Evolutionary conservation across 2,888 invertebrate species (phyloP).

Genomic region (Bellardia pandia): DNA sequence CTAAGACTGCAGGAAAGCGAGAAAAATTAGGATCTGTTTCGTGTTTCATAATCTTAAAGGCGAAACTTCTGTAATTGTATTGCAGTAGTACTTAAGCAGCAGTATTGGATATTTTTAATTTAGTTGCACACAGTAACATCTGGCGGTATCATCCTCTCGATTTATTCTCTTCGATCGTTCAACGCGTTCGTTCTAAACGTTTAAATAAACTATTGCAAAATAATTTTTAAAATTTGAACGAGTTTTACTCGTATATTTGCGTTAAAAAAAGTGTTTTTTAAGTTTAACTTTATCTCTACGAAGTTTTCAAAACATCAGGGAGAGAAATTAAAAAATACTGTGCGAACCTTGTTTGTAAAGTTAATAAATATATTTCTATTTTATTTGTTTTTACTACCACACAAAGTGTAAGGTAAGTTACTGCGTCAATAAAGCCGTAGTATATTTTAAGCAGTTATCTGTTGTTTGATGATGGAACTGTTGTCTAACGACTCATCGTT

Average conservation of each 20-base stretch:
- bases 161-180: constrained; percentile 44
- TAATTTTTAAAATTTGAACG: constrained; percentile 56
- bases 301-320: constrained; percentile 50
- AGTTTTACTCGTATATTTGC: constrained; percentile 15
- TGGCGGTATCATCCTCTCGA: constrained; percentile 68
- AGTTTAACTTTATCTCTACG: constrained; percentile 49
- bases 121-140: constrained; percentile 78
- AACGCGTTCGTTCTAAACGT: constrained; percentile 60
- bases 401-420: constrained; percentile 62
- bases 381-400: constrained; percentile 31
- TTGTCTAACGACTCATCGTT: constrained; percentile 80
- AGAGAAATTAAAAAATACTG: neutral
- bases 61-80: constrained; percentile 31
- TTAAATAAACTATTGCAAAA: neutral
- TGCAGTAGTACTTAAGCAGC: constrained; percentile 78
- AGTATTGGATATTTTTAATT: constrained; percentile 72
- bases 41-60: constrained; percentile 38
- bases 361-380: constrained; percentile 33
- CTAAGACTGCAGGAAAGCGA: constrained; percentile 24
- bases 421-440: constrained; percentile 70
- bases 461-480: constrained; percentile 78
- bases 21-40: constrained; percentile 41
- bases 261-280: constrained; percentile 18
- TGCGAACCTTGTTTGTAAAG: neutral
- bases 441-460: constrained; percentile 59